These are phyloP conservation scores for pig (Sus scrofa) DNA, from an alignment of 2,113 vertebrate species.

Conservation along the genomic window T2T-Sscrofa CM000824.6:102194001-102194500, in stretches of 20 bases:
- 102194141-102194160: background rate
- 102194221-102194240: background rate
- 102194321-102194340: background rate
- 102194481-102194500: too few relatives aligned
- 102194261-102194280: background rate
- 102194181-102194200: background rate
- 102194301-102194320: background rate
- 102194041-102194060: background rate
- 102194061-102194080: slow-evolving; percentile 15
- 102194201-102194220: slow-evolving; percentile 18
- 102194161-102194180: background rate
- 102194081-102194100: background rate
- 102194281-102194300: slow-evolving; percentile 8
- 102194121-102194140: background rate
- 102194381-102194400: background rate
- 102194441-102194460: too few relatives aligned
- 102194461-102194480: too few relatives aligned
- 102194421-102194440: too few relatives aligned
- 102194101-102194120: background rate
- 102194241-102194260: background rate
- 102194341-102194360: background rate
- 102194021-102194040: background rate
- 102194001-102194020: background rate
- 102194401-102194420: slow-evolving; percentile 4
- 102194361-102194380: background rate